Percentiles rank a stretch among this genome's conserved stretches.
Conservation (phyloP, 64 coral and sea anemone genomes). For the Trachythela sp. region DNA sequence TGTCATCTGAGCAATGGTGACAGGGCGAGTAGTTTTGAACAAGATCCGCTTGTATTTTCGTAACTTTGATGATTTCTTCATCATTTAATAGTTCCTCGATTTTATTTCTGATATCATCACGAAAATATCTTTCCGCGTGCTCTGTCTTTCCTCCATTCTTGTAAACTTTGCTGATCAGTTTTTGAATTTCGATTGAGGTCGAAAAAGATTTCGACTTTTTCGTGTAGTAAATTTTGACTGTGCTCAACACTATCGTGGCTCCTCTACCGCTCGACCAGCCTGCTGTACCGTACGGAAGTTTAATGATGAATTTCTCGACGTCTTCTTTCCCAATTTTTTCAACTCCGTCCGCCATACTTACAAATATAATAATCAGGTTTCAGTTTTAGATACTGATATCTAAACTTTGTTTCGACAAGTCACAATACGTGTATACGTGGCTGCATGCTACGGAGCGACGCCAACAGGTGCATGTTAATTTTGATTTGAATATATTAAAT, state of each 20-base stretch:
- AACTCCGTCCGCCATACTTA: background rate
- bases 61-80: background rate
- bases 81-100: background rate
- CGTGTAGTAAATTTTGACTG: background rate
- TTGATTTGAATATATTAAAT: too few relatives aligned
- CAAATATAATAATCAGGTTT: background rate
- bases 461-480: too few relatives aligned
- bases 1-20: background rate
- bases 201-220: too few relatives aligned
- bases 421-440: too few relatives aligned
- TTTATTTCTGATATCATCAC: background rate
- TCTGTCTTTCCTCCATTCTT: background rate
- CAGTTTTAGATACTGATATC: background rate
- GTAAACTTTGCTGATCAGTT: background rate
- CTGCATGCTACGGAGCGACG: too few relatives aligned
- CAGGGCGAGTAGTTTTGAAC: background rate
- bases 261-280: background rate
- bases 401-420: too few relatives aligned
- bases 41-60: background rate
- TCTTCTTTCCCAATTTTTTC: background rate
- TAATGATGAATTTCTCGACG: background rate
- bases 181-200: too few relatives aligned
- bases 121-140: background rate
- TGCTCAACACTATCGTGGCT: background rate
- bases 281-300: background rate